Conservation (phyloP, 2,113 vertebrate genomes). For the Urocitellus parryii region DNA sequence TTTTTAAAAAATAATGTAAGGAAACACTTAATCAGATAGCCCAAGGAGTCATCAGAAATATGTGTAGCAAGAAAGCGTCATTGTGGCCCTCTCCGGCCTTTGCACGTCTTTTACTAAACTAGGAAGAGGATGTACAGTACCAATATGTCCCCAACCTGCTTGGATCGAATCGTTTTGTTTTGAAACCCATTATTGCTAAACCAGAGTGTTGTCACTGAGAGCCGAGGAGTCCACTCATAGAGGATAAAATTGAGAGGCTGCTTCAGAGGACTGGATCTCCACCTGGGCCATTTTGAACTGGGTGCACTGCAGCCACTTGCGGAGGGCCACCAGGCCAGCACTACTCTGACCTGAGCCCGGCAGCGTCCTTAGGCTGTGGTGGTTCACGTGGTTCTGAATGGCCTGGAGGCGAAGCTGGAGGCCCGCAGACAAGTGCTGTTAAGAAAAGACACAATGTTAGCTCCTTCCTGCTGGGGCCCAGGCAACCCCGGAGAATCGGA, state of each 20-base stretch:
- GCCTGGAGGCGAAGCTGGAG: constrained; percentile 98
- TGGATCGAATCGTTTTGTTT: constrained; percentile 82
- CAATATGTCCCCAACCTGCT: constrained; percentile 84
- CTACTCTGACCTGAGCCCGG: constrained; percentile 88
- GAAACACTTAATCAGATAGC: constrained; percentile 87
- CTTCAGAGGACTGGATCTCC: constrained; percentile 99
- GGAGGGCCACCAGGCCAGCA: constrained; percentile 91
- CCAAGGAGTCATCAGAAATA: constrained; percentile 85
- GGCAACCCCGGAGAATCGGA: fast-evolving
- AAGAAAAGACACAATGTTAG: constrained; percentile 58
- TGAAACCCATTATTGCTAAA: constrained; percentile 90
- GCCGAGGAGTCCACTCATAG: constrained; percentile 90
- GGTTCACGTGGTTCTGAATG: constrained; percentile 98
- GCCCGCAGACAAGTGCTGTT: constrained; percentile 96
- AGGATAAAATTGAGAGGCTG: constrained; percentile 99
- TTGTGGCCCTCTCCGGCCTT: constrained; percentile 74
- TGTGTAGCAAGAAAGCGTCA: constrained; percentile 82
- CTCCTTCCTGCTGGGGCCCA: not conserved
- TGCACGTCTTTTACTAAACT: constrained; percentile 82
- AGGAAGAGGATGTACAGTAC: constrained; percentile 86
- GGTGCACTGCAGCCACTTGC: constrained; percentile 98
- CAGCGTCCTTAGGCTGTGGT: constrained; percentile 93
- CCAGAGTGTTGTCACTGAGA: constrained; percentile 83
- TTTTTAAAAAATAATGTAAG: constrained; percentile 89
- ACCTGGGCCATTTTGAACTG: constrained; percentile 99